These are phyloP conservation scores for Siniperca undulata DNA, from an alignment of 2,797 vertebrate species.

Conservation along the genomic window DNA sequence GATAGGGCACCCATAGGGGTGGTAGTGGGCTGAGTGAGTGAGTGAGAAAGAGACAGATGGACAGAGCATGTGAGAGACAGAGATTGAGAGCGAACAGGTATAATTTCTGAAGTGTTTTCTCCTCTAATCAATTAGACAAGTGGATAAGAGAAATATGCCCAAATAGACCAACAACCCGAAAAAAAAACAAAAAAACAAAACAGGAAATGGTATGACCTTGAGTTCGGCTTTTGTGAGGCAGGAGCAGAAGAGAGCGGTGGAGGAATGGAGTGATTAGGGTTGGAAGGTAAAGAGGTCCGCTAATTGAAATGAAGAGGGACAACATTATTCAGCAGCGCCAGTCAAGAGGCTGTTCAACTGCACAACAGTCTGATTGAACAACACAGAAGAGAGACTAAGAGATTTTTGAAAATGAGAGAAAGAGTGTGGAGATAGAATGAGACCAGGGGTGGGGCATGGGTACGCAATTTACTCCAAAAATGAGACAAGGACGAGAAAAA, in stretches of 20 bases:
- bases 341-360: constrained; percentile 92
- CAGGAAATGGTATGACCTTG: constrained; percentile 67
- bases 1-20: constrained; percentile 74
- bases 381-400: constrained; percentile 83
- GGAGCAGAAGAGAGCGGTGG: constrained; percentile 37
- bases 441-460: neutral
- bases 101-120: constrained; percentile 81
- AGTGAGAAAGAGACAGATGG: constrained; percentile 68
- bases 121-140: constrained; percentile 78
- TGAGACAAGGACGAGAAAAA: constrained; percentile 9
- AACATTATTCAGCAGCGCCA: constrained; percentile 90
- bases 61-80: constrained; percentile 23
- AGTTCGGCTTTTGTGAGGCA: constrained; percentile 35
- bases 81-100: constrained; percentile 70
- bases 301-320: constrained; percentile 95
- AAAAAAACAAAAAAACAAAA: constrained; percentile 14
- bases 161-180: constrained; percentile 45
- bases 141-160: constrained; percentile 61
- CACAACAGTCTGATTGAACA: constrained; percentile 90
- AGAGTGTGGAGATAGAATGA: constrained; percentile 50
- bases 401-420: constrained; percentile 65
- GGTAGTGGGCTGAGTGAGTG: constrained; percentile 50
- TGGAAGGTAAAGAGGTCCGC: constrained; percentile 85
- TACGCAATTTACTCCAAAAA: constrained; percentile 28
- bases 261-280: constrained; percentile 74